Evolutionary conservation across 2,888 invertebrate genomes (phyloP).

Genomic region (Gastrophysa polygoni): DNA sequence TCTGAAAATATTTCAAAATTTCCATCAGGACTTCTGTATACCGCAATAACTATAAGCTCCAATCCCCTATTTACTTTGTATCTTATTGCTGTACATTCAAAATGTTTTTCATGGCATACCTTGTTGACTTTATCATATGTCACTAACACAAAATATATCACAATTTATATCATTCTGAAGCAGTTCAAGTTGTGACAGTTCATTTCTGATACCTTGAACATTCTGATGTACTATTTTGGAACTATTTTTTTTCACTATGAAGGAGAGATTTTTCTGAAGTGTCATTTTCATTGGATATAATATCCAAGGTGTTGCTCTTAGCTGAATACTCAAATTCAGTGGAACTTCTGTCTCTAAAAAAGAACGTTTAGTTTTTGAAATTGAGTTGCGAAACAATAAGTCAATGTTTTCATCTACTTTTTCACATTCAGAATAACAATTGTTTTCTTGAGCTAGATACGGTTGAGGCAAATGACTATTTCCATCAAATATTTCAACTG

Average conservation of each 20-base stretch:
- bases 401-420: conserved; percentile 1
- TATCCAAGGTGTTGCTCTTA: conserved; percentile 8
- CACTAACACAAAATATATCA: too few species aligned
- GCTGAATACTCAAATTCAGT: conserved; percentile 3
- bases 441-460: not conserved
- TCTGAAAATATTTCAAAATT: too few species aligned
- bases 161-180: too few species aligned
- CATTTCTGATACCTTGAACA: too few species aligned
- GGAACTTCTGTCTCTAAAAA: conserved; percentile 4
- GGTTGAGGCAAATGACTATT: not conserved
- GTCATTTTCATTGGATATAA: conserved; percentile 1
- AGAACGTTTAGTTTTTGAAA: not conserved
- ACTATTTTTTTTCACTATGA: not conserved
- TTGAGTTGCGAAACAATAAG: not conserved
- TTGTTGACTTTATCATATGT: too few species aligned
- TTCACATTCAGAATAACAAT: conserved; percentile 3
- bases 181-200: too few species aligned
- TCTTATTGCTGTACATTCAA: too few species aligned
- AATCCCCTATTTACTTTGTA: too few species aligned
- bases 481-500: not conserved
- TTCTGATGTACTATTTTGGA: too few species aligned
- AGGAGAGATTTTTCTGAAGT: conserved; percentile 1
- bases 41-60: too few species aligned
- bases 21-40: too few species aligned
- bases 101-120: too few species aligned